Conservation (phyloP, 2,888 invertebrate genomes). For the Trimorus sp. region DNA sequence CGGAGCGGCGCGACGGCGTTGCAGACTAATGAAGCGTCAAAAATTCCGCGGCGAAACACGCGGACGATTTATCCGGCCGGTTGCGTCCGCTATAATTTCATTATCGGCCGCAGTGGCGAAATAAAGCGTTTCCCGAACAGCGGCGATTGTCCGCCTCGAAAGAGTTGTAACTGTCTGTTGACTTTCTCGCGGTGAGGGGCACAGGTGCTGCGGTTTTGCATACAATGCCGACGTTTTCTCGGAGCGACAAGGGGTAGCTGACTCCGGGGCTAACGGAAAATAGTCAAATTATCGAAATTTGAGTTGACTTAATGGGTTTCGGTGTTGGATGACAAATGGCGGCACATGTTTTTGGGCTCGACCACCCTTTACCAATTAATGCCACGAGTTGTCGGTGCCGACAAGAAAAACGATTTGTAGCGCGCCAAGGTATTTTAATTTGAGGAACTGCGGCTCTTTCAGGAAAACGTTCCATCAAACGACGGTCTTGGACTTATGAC, state of each 20-base stretch:
- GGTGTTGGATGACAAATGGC: conserved; percentile 49
- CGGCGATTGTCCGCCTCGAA: no score
- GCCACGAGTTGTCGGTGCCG: conserved; percentile 16
- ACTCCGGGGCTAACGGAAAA: conserved; percentile 31
- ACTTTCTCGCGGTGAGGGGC: not conserved
- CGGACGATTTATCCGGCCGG: conserved; percentile 78
- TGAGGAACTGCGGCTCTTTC: no score
- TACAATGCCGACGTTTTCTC: conserved; percentile 27
- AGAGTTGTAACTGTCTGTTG: not conserved
- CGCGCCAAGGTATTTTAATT: conserved; percentile 1
- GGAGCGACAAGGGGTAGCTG: not conserved
- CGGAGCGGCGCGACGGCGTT: conserved; percentile 71
- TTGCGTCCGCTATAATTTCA: conserved; percentile 69
- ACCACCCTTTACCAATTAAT: conserved; percentile 34
- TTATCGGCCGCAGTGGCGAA: not conserved
- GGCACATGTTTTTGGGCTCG: conserved; percentile 34
- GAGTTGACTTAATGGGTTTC: conserved; percentile 41
- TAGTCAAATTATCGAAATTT: conserved; percentile 48
- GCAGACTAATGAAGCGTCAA: conserved; percentile 79
- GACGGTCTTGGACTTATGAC: not conserved
- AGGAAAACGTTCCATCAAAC: no score
- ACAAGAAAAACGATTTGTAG: conserved; percentile 51
- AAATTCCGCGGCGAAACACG: conserved; percentile 79
- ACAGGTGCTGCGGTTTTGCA: conserved; percentile 40
- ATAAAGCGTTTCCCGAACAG: not conserved